phyloP scores from a whole-genome alignment of 2,888 invertebrate genomes.

The Catocala nupta region DNA sequence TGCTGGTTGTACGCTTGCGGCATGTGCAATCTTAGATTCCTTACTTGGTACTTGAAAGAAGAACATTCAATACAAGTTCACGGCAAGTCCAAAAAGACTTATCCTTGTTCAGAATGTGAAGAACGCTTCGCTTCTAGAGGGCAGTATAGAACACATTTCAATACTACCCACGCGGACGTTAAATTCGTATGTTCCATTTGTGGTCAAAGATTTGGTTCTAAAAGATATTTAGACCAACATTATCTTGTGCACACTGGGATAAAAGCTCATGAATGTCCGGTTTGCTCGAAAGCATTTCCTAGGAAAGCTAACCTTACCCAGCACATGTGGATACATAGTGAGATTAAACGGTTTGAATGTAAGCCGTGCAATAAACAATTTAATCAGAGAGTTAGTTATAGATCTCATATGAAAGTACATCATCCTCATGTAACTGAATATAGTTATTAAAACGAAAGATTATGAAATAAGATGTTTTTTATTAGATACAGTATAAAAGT shows the following conservation, averaged over 20 bases:
- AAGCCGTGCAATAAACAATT: constrained; percentile 75
- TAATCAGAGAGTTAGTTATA: constrained; percentile 77
- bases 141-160: constrained; percentile 69
- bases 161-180: constrained; percentile 72
- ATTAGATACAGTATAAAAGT: neutral
- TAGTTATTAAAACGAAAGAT: neutral
- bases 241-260: constrained; percentile 84
- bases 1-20: constrained; percentile 76
- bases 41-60: constrained; percentile 69
- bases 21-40: constrained; percentile 70
- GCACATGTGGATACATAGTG: constrained; percentile 80
- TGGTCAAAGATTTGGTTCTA: constrained; percentile 69
- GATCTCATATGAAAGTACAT: constrained; percentile 74
- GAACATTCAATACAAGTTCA: constrained; percentile 68
- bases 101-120: constrained; percentile 72
- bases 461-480: neutral
- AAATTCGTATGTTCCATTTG: constrained; percentile 72
- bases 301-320: constrained; percentile 74
- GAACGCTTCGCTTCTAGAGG: constrained; percentile 65
- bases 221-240: constrained; percentile 74
- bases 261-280: constrained; percentile 78
- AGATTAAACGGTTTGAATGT: constrained; percentile 75
- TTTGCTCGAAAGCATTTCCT: constrained; percentile 79
- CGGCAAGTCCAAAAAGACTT: constrained; percentile 58
- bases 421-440: constrained; percentile 63